These are phyloP conservation scores for Trachelus troglodyta DNA, from an alignment of 2,888 invertebrate genomes.

Conservation along the genomic window DNA sequence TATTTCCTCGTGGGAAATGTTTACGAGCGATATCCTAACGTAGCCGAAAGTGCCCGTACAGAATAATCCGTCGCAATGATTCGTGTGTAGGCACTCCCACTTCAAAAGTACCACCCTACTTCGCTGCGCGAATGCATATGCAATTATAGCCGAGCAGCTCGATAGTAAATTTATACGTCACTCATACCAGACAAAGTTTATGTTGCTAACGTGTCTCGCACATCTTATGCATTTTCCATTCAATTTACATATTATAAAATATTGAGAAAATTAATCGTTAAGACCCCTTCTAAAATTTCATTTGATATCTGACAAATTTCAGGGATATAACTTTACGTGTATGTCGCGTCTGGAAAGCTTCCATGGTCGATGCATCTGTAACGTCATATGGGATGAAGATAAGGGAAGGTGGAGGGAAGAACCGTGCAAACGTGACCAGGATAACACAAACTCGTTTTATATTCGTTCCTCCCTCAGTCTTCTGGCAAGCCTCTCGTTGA, in stretches of 20 bases:
- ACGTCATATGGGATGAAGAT: background rate
- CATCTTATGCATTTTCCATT: background rate
- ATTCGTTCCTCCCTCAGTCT: constrained; percentile 37
- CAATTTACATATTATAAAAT: background rate
- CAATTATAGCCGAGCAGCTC: background rate
- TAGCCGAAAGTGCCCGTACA: background rate
- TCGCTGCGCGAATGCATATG: background rate
- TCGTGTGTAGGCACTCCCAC: background rate
- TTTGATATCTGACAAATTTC: background rate
- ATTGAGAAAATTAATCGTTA: background rate
- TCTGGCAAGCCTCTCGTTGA: constrained; percentile 39
- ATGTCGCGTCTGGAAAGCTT: background rate
- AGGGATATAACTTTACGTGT: background rate
- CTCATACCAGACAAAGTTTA: background rate
- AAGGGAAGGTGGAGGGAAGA: constrained; percentile 40
- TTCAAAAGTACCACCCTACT: background rate
- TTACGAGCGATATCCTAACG: background rate
- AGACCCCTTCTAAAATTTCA: background rate
- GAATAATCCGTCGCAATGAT: background rate
- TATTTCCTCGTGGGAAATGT: background rate
- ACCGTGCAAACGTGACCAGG: constrained; percentile 54
- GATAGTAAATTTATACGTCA: background rate
- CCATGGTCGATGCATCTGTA: background rate
- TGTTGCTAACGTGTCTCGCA: background rate
- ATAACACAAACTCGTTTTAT: constrained; percentile 46